A percentile compares a stretch with the other conserved stretches of the same genome.
These are phyloP conservation scores for Euura saliciscinereae DNA, from an alignment of 1,140 invertebrate species.

Conservation along the genomic window DNA sequence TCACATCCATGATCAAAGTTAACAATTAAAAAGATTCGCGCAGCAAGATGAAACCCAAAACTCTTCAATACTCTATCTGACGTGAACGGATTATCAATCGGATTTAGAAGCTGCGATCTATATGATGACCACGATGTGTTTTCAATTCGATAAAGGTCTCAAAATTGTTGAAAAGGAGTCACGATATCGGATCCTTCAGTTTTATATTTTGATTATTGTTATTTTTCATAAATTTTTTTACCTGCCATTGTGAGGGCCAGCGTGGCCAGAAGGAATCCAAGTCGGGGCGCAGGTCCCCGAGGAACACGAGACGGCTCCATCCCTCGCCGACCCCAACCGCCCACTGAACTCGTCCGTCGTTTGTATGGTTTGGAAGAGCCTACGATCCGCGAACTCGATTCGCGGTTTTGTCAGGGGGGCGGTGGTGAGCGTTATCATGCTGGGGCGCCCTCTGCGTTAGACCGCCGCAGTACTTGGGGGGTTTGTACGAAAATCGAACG, in stretches of 20 bases:
- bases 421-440: background rate
- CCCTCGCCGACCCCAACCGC: slow-evolving; percentile 32
- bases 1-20: too few relatives aligned
- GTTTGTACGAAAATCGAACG: background rate
- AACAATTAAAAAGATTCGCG: too few relatives aligned
- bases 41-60: too few relatives aligned
- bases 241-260: slow-evolving; percentile 48
- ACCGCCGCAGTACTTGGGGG: background rate
- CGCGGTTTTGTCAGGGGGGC: background rate
- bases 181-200: too few relatives aligned
- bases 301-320: slow-evolving; percentile 51
- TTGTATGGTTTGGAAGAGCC: background rate
- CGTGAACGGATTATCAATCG: too few relatives aligned
- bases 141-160: too few relatives aligned
- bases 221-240: slow-evolving; percentile 23
- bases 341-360: slow-evolving; percentile 31
- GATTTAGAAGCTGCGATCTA: too few relatives aligned
- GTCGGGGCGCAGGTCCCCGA: slow-evolving; percentile 46
- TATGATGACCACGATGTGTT: too few relatives aligned
- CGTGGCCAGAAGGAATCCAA: slow-evolving; percentile 47
- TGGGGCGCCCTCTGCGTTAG: too few relatives aligned
- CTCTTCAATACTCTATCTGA: too few relatives aligned
- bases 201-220: too few relatives aligned
- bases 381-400: background rate
- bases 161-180: too few relatives aligned